These are phyloP conservation scores for Sterrhoptilus dennistouni DNA, from an alignment of 2,113 vertebrate genomes.

Conservation along the genomic window DNA sequence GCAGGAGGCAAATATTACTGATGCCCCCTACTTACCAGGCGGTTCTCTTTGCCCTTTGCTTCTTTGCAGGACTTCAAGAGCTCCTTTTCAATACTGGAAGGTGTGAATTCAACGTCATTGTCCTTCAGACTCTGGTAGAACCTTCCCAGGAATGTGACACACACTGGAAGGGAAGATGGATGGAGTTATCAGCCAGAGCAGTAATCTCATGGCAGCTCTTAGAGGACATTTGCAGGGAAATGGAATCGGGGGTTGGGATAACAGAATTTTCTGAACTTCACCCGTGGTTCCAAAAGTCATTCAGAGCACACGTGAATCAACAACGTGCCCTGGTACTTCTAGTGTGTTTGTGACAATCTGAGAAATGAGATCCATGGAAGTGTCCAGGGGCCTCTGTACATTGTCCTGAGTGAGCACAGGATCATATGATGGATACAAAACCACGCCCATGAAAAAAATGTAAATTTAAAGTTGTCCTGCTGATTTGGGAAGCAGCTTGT, in stretches of 20 bases:
- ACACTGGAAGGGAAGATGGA: conserved; percentile 81
- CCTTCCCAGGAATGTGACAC: conserved; percentile 87
- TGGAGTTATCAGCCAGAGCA: neutral
- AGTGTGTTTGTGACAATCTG: neutral
- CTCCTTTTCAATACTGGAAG: conserved; percentile 84
- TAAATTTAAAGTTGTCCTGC: neutral
- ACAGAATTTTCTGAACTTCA: neutral
- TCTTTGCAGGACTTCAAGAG: conserved; percentile 85
- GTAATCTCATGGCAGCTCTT: neutral
- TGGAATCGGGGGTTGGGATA: neutral
- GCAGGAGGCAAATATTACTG: neutral
- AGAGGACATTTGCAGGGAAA: neutral
- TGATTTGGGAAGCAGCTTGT: neutral
- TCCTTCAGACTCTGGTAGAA: conserved; percentile 90
- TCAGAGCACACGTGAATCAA: neutral
- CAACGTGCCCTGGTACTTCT: neutral
- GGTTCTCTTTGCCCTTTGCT: conserved; percentile 93
- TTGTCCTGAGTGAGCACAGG: neutral
- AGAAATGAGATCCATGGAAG: neutral
- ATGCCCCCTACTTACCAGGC: conserved; percentile 84
- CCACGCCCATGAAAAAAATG: neutral
- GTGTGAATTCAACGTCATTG: conserved; percentile 79
- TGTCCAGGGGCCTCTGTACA: neutral
- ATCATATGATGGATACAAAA: neutral
- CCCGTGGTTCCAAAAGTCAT: neutral